phyloP scores from a whole-genome alignment of 2,113 vertebrate species.

The Lethenteron camtschaticum region DNA sequence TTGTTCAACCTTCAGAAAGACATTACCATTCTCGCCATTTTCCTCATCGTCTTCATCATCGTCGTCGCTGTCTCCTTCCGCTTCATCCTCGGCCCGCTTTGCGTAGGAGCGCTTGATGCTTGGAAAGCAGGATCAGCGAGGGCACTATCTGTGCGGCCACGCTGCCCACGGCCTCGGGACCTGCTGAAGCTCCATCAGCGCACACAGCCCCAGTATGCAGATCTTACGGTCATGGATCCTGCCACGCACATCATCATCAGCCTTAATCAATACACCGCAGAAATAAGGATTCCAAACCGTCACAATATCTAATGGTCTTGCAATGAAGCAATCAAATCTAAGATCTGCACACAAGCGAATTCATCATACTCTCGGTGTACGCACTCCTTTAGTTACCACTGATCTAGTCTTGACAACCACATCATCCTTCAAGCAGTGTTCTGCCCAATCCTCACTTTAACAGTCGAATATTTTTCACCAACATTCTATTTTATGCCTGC shows the following conservation, averaged over 20 bases:
- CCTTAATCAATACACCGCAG: too few relatives aligned
- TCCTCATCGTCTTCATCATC: slow-evolving; percentile 78
- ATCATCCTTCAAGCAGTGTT: too few relatives aligned
- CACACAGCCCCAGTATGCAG: slow-evolving; percentile 81
- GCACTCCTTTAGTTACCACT: too few relatives aligned
- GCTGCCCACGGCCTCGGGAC: slow-evolving; percentile 71
- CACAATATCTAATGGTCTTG: too few relatives aligned
- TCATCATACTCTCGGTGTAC: too few relatives aligned
- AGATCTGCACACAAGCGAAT: too few relatives aligned
- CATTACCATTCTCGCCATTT: slow-evolving; percentile 30
- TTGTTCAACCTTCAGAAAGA: slow-evolving; percentile 10
- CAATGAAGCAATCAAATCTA: too few relatives aligned
- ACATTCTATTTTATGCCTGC: too few relatives aligned
- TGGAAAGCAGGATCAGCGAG: slow-evolving; percentile 84
- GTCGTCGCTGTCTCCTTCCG: slow-evolving; percentile 76
- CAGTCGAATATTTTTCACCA: too few relatives aligned
- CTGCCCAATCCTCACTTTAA: too few relatives aligned
- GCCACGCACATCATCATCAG: slow-evolving; percentile 1
- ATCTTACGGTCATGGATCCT: slow-evolving; percentile 95
- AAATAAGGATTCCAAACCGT: too few relatives aligned
- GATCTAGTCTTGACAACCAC: too few relatives aligned
- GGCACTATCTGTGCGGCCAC: slow-evolving; percentile 73
- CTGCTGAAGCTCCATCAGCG: slow-evolving; percentile 83
- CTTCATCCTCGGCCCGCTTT: slow-evolving; percentile 89
- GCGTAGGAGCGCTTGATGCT: slow-evolving; percentile 86